Percentiles rank a stretch among this genome's conserved stretches.
phyloP scores from a whole-genome alignment of 2,113 vertebrate genomes.

The Siniperca knerii region DNA sequence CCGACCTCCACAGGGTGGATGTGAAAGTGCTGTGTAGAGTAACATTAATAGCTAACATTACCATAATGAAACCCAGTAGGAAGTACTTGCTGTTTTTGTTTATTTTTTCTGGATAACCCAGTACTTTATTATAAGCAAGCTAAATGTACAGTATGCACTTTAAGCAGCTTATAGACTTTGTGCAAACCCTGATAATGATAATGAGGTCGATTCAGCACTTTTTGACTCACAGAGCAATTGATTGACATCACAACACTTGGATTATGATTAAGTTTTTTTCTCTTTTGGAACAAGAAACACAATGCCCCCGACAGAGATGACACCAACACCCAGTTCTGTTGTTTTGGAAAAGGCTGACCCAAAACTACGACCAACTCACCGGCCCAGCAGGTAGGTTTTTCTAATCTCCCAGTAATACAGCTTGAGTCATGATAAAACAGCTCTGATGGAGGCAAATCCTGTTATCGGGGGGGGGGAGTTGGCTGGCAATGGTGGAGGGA shows the following conservation, averaged over 20 bases:
- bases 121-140: neutral
- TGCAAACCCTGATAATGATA: constrained; percentile 17
- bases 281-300: constrained; percentile 7
- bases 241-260: neutral
- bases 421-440: constrained; percentile 79
- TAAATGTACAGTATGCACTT: constrained; percentile 3
- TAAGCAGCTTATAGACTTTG: constrained; percentile 10
- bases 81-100: neutral
- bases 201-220: constrained; percentile 19
- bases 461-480: constrained; percentile 53
- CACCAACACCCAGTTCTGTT: constrained; percentile 12
- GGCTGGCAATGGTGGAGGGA: constrained; percentile 10
- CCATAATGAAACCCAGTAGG: neutral
- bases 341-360: constrained; percentile 41
- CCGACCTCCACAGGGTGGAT: no score
- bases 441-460: constrained; percentile 77
- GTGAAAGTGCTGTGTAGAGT: neutral
- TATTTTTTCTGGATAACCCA: neutral
- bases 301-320: neutral
- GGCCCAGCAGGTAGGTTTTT: constrained; percentile 48
- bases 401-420: constrained; percentile 79
- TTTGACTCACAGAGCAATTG: neutral
- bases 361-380: constrained; percentile 32
- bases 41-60: neutral
- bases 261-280: neutral